Evolutionary conservation across 2,888 invertebrate genomes (phyloP).

Genomic region (Barypeithes pellucidus): DNA sequence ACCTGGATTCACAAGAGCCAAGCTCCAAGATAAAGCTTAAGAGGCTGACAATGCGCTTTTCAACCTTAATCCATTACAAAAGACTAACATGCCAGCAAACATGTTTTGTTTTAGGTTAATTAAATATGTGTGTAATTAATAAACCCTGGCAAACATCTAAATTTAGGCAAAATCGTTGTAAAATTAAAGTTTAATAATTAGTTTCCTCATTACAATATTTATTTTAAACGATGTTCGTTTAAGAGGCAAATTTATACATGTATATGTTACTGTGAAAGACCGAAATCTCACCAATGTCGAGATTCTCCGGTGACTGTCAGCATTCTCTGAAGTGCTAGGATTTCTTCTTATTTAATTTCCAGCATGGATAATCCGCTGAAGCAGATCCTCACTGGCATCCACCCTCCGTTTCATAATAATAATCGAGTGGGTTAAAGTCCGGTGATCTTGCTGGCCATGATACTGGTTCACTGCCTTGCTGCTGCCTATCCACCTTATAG

Average conservation of each 20-base stretch:
- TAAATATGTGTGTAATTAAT: slow-evolving; percentile 12
- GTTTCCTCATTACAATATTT: background rate
- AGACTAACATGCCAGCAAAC: slow-evolving; percentile 5
- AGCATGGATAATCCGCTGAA: too few species aligned
- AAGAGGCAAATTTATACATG: background rate
- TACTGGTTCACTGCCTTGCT: too few species aligned
- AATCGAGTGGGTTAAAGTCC: too few species aligned
- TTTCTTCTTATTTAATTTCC: too few species aligned
- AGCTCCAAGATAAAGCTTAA: slow-evolving; percentile 11
- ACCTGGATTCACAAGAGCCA: background rate
- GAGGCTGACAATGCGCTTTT: slow-evolving; percentile 20
- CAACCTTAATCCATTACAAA: slow-evolving; percentile 14
- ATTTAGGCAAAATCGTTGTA: background rate
- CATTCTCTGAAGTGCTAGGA: too few species aligned
- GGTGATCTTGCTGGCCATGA: too few species aligned
- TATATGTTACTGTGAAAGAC: too few species aligned
- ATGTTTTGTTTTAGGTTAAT: slow-evolving; percentile 20
- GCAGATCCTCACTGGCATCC: too few species aligned
- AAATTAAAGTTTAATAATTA: background rate
- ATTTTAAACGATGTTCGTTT: background rate
- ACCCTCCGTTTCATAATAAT: too few species aligned
- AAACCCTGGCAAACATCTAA: background rate
- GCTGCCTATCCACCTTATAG: too few species aligned
- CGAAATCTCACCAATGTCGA: too few species aligned
- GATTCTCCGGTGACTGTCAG: too few species aligned